Evolutionary conservation across 2,888 invertebrate genomes (phyloP), one percentile per base, ranked within the genome.

Genomic region (Drosophila leonis): DNA sequence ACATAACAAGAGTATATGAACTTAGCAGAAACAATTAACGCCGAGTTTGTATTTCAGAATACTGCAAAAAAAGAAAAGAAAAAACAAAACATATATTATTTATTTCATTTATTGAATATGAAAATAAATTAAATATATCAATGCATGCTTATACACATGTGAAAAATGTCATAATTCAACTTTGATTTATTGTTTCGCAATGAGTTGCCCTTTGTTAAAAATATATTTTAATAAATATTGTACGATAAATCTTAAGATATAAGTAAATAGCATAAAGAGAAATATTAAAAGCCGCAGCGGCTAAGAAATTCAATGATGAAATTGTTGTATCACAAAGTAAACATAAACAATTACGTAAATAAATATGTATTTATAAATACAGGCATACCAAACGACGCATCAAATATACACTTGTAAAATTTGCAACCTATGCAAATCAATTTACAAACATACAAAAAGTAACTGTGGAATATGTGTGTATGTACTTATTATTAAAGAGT

Each of bases 341-440:
- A 52, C 51, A 75, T 55, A 39, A 51, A 67, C 62, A 57, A 62
- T 61, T 54, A 65, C 71, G 60, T 69, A 83, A 61, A 75, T 62
- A 72, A 15, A 64, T 65, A 81, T 73, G 79, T 89, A 83, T 84
- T 83, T 90, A 82, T 83, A 83, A 80, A 90, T 80, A 83, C 73
- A 83, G 90, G 76, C 88, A 87, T 85, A 89, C 90, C 82, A 80
- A 78, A 75, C 59, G 55, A 41, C 56, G 59, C 64, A 78, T 54
- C 51, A 74, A 63, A 57, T 46, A 75, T 42, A 70, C 63, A 84
- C 60, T 55, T 83, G 79, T 73, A 83, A 70, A 76, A 77, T 65
- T 61, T 73, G 71, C 78, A 78, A 67, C 71, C 77, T 82, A 75
- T 85, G 88, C 83, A 75, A 80, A 65, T 59, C 12, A 31, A 49